phyloP scores from a whole-genome alignment of 2,797 vertebrate species.

The Gallinago nigripennis region DNA sequence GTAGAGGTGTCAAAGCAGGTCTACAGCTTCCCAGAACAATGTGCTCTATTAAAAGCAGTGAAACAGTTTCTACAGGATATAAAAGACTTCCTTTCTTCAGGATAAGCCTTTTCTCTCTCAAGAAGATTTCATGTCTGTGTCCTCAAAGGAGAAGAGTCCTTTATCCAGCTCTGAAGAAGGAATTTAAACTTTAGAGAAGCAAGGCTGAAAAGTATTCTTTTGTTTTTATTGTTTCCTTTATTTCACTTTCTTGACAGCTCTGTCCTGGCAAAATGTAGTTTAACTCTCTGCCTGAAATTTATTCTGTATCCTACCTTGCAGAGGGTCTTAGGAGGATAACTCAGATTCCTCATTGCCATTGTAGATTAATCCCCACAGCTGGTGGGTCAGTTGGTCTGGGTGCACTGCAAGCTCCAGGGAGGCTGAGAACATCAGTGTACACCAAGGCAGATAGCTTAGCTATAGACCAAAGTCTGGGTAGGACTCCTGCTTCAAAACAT shows the following conservation, averaged over 20 bases:
- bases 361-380: background rate
- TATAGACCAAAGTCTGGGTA: background rate
- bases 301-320: background rate
- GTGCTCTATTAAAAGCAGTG: background rate
- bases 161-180: background rate
- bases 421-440: fast-evolving
- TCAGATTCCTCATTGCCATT: background rate
- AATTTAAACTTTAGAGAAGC: background rate
- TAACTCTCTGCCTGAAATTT: background rate
- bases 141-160: background rate
- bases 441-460: background rate
- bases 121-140: background rate
- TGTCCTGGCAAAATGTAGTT: background rate
- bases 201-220: background rate
- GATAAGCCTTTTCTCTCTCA: background rate
- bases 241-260: background rate
- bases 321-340: background rate
- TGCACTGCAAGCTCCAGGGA: background rate
- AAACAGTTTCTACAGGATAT: background rate
- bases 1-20: background rate
- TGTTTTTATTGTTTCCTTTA: background rate
- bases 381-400: background rate
- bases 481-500: background rate
- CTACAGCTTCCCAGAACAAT: background rate
- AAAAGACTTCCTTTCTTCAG: background rate